phyloP scores from a whole-genome alignment of 92 coral and sea anemone genomes.

The Umimayanthus chanpuru region DNA sequence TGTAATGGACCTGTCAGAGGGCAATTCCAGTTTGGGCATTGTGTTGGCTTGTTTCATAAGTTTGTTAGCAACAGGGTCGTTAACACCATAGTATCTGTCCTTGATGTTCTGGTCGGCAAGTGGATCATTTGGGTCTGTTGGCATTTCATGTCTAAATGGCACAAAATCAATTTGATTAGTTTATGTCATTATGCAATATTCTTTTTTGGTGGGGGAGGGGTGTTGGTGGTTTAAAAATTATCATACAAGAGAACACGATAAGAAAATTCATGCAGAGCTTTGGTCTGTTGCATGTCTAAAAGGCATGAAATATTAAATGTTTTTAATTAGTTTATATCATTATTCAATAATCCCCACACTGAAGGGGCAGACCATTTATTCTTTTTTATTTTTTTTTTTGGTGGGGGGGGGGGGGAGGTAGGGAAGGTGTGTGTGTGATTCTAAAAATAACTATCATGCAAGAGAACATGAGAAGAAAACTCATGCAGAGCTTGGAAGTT shows the following conservation, averaged over 20 bases:
- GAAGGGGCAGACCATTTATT: too few species aligned
- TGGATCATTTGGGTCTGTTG: slow-evolving; percentile 98
- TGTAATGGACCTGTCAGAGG: slow-evolving; percentile 91
- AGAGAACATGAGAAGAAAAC: neutral
- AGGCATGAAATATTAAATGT: too few species aligned
- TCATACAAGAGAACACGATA: neutral
- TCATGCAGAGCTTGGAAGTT: too few species aligned
- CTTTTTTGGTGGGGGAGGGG: too few species aligned
- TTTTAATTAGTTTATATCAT: too few species aligned
- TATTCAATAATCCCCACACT: too few species aligned
- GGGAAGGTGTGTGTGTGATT: too few species aligned
- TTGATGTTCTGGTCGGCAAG: slow-evolving; percentile 98
- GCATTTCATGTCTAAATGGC: slow-evolving; percentile 92
- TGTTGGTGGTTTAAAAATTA: too few species aligned
- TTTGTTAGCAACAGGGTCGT: slow-evolving; percentile 94
- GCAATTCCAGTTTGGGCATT: slow-evolving; percentile 88
- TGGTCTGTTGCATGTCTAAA: too few species aligned
- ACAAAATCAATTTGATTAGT: neutral
- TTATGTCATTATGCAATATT: neutral
- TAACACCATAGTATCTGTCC: slow-evolving; percentile 97
- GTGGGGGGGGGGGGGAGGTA: too few species aligned
- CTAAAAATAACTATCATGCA: too few species aligned
- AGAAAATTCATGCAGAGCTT: neutral
- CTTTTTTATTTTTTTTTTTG: too few species aligned
- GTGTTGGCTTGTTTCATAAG: slow-evolving; percentile 88